These are phyloP conservation scores for Cygnus olor DNA, from an alignment of 2,797 vertebrate genomes.

Conservation along the genomic window DNA sequence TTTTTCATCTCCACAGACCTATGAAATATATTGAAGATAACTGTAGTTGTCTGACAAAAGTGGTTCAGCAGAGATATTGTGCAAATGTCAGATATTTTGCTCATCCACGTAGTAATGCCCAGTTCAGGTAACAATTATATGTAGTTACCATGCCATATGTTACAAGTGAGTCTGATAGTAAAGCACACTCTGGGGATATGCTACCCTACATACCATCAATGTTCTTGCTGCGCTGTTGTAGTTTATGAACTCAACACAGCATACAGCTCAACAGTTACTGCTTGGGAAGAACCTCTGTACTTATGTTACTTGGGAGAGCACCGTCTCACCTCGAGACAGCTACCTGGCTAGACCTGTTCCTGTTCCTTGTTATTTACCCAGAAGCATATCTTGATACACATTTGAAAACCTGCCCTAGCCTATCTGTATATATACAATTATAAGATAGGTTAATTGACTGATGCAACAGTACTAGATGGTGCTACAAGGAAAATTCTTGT, in stretches of 20 bases:
- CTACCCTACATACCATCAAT: not conserved
- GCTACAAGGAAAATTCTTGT: not conserved
- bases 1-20: not conserved
- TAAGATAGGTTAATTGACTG: not conserved
- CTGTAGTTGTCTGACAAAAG: not conserved
- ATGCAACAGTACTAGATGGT: not conserved
- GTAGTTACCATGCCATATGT: not conserved
- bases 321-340: not conserved
- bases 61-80: not conserved
- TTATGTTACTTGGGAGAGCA: not conserved
- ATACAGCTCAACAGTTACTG: not conserved
- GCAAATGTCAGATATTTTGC: not conserved
- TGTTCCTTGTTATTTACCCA: not conserved
- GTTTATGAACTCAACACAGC: not conserved
- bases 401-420: not conserved
- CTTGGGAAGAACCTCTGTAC: not conserved
- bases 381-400: not conserved
- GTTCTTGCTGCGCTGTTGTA: not conserved
- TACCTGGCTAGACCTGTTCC: not conserved
- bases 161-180: not conserved
- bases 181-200: not conserved
- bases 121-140: not conserved
- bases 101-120: rapidly evolving
- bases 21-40: not conserved
- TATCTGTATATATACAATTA: not conserved